A percentile compares a stretch with the other conserved stretches of the same genome.
Conservation (phyloP, 2,888 invertebrate genomes). For the Cylloceria caligata region DNA sequence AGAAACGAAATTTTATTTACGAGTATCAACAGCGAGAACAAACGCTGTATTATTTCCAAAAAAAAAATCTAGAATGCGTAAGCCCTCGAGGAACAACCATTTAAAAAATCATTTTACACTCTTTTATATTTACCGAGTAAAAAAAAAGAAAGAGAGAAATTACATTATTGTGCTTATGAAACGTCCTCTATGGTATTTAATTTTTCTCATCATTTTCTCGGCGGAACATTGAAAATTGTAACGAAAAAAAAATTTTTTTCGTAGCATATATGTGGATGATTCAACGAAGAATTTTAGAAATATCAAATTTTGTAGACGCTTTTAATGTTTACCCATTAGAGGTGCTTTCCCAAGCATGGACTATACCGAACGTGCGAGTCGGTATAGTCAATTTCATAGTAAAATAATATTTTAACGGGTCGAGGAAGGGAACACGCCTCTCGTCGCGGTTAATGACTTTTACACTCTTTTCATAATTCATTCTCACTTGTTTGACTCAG, state of each 20-base stretch:
- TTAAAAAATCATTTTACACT: conserved; percentile 29
- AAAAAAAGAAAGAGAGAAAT: too few relatives aligned
- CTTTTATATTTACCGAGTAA: conserved; percentile 24
- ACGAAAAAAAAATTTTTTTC: conserved; percentile 25
- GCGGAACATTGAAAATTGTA: too few relatives aligned
- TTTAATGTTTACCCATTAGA: conserved; percentile 62
- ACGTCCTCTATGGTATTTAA: background rate
- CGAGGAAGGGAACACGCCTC: background rate
- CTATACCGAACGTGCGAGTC: background rate
- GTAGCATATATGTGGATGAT: too few relatives aligned
- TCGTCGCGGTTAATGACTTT: background rate
- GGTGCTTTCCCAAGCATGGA: conserved; percentile 53
- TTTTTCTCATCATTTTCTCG: conserved; percentile 8
- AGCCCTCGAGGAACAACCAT: background rate
- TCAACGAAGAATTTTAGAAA: conserved; percentile 33
- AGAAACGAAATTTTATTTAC: conserved; percentile 21
- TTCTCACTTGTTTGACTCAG: background rate
- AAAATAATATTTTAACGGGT: conserved; percentile 63
- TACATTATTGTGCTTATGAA: background rate
- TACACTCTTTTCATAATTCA: conserved; percentile 10
- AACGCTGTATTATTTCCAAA: conserved; percentile 6
- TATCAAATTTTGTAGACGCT: conserved; percentile 52
- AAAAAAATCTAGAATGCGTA: background rate
- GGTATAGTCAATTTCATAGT: conserved; percentile 2
- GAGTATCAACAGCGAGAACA: conserved; percentile 12